Percentiles rank a stretch among this genome's conserved stretches.
Evolutionary conservation across 2,888 invertebrate genomes (phyloP).

Genomic region (Helleia helle): DNA sequence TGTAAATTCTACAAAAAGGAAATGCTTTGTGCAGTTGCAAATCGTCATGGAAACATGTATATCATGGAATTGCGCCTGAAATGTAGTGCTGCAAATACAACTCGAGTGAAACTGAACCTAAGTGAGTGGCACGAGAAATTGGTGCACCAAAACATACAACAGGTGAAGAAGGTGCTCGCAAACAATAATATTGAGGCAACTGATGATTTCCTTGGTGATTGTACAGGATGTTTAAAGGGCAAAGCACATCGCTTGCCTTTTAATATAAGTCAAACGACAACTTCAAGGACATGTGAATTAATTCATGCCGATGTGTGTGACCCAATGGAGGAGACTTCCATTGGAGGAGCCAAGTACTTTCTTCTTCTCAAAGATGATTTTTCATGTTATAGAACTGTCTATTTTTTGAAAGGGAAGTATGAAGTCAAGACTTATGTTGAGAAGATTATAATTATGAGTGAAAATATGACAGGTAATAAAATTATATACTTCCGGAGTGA

Average conservation of each 20-base stretch:
- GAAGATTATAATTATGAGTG: conserved; percentile 13
- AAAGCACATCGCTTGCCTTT: conserved; percentile 15
- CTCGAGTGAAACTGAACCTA: conserved; percentile 3
- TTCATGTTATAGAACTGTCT: conserved; percentile 14
- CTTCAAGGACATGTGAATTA: conserved; percentile 18
- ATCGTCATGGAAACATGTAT: too few relatives aligned
- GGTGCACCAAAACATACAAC: conserved; percentile 14
- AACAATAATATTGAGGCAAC: conserved; percentile 18
- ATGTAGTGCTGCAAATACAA: conserved; percentile 8
- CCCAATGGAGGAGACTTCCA: conserved; percentile 21
- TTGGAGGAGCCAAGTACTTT: conserved; percentile 24
- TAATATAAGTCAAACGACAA: conserved; percentile 4
- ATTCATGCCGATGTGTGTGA: conserved; percentile 24
- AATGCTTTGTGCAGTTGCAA: too few relatives aligned
- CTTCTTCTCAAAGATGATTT: conserved; percentile 24
- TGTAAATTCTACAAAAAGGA: too few relatives aligned
- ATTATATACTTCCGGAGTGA: conserved; percentile 16
- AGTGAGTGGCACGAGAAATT: conserved; percentile 16
- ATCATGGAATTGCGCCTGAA: too few relatives aligned
- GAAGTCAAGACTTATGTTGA: conserved; percentile 15
- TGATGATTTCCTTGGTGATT: conserved; percentile 9
- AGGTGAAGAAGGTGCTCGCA: conserved; percentile 11
- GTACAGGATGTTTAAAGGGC: conserved; percentile 18
- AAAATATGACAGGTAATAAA: conserved; percentile 13
- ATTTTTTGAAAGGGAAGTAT: conserved; percentile 14